phyloP scores from a whole-genome alignment of 2,888 invertebrate species.

The Strigamia crassipes region DNA sequence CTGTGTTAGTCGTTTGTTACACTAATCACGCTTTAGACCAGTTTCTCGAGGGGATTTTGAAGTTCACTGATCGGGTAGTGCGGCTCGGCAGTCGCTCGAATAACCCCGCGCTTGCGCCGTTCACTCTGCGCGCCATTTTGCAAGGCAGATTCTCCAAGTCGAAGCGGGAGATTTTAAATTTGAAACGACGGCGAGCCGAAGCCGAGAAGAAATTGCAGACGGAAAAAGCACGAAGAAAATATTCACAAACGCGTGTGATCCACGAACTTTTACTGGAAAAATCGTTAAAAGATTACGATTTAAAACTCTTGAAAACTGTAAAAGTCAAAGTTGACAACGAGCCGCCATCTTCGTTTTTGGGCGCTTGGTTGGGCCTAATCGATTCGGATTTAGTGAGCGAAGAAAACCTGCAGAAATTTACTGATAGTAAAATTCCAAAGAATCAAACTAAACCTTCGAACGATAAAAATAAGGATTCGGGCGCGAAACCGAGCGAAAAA shows the following conservation, averaged over 20 bases:
- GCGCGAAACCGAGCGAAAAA: no score
- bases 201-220: no score
- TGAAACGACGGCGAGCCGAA: no score
- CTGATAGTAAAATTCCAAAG: no score
- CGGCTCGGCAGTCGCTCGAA: conserved; percentile 74
- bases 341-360: neutral
- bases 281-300: neutral
- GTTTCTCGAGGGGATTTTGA: conserved; percentile 73
- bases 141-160: neutral
- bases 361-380: neutral
- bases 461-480: no score
- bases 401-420: neutral
- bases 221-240: no score
- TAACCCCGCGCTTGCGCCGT: neutral
- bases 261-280: no score
- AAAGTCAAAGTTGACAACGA: neutral
- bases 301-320: neutral
- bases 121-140: neutral
- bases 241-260: no score
- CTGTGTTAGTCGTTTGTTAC: conserved; percentile 78
- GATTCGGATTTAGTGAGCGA: neutral
- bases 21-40: conserved; percentile 88
- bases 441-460: no score
- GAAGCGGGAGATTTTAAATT: neutral
- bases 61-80: conserved; percentile 65